Evolutionary conservation across 1,140 invertebrate genomes (phyloP), one percentile per base, ranked within the genome.

Genomic region (Bombus breviceps): DNA sequence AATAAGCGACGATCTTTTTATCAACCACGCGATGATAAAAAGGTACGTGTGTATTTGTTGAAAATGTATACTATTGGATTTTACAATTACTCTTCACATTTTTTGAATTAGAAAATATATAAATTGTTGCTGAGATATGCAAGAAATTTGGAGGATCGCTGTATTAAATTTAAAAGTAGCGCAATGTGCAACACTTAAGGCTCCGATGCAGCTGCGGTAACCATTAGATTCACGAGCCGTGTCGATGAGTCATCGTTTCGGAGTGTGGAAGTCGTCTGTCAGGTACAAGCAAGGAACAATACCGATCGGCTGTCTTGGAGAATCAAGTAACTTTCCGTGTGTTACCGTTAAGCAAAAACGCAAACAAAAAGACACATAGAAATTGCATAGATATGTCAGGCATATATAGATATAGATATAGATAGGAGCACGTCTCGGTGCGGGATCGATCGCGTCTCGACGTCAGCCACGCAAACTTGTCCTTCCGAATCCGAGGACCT

Each of bases 361-460:
- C 28, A 43, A 59, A 41, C 13, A 10, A 3, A 79, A 32, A 28
- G 9, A 28, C 25, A 25, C 22, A 25, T 12, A 25, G 25, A 28
- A 12, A 12, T 28, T 22, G 57, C 8, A 18, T 39, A 13, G 25
- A n/a, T n/a, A 22, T 2, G 10, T 3, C 0, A 1, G 39, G 39
- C 9, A 41, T 41, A 41, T 41, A 41, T 10, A 41, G 39, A 39
- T 39, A 10, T 32, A 47, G 10, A 25, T 57, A 53, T 9, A 34
- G 4, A 15, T 59, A 47, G 6, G 0, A 8, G 25, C 59, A 39
- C 53, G 22, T 34, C n/a, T 6, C 1, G 8, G 78, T 28, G n/a
- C 43, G 25, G 32, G 28, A 89, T 89, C 72, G 88, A 89, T 89
- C 77, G 74, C 39, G 75, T 86, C 80, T 83, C 68, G 80, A 81